phyloP scores from a whole-genome alignment of 1,140 invertebrate species.

The Sinonovacula constricta region DNA sequence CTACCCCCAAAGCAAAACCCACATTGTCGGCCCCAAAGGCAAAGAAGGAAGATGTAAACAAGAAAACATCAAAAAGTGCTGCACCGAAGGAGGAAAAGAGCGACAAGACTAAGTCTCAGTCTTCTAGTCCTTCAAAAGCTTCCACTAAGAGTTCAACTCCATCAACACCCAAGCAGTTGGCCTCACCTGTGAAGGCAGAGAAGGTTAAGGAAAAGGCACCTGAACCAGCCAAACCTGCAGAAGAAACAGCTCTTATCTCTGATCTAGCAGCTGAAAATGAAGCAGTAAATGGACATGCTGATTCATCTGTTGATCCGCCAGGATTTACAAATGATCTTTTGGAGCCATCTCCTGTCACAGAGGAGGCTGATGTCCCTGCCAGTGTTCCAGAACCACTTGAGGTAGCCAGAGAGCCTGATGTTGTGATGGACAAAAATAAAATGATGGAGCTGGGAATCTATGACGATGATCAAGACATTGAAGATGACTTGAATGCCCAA shows the following conservation, averaged over 20 bases:
- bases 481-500: conserved; percentile 38
- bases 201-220: conserved; percentile 9
- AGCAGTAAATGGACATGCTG: conserved; percentile 6
- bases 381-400: conserved; percentile 56
- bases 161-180: conserved; percentile 25
- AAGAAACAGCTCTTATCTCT: conserved; percentile 30
- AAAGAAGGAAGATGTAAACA: conserved; percentile 48
- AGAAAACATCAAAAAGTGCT: conserved; percentile 38
- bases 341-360: background rate
- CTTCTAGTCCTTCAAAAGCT: conserved; percentile 19
- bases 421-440: conserved; percentile 51
- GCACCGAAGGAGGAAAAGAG: conserved; percentile 32
- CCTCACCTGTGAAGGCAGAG: conserved; percentile 15
- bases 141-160: conserved; percentile 45
- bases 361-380: conserved; percentile 49
- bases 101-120: conserved; percentile 8
- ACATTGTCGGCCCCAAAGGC: conserved; percentile 30
- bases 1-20: conserved; percentile 33
- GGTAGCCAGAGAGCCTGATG: conserved; percentile 49
- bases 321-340: conserved; percentile 22
- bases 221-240: conserved; percentile 6
- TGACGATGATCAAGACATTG: conserved; percentile 63
- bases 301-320: conserved; percentile 39
- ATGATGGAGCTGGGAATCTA: conserved; percentile 68
- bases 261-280: background rate